Evolutionary conservation across 2,797 vertebrate genomes (phyloP), one percentile per base, ranked within the genome.

Genomic region (Chrysocyon brachyurus): DNA sequence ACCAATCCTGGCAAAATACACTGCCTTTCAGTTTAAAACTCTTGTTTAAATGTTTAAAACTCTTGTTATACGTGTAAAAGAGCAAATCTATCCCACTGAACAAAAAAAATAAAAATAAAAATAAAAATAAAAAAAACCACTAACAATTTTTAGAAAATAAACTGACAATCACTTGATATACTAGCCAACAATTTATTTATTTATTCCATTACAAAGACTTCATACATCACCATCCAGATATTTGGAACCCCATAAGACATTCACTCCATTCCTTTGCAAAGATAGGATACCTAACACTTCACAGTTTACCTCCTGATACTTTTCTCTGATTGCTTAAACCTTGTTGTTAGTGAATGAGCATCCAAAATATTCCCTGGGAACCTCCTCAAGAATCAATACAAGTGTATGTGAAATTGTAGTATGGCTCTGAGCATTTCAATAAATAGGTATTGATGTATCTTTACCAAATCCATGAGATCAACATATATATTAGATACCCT

Each of bases 381-480:
- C 3, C 24, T 72, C 15, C 46, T 93, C 15, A 61, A 86, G 36
- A 92, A 83, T 97, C 87, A 91, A 70, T 85, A 85, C 1, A 75
- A n/a, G 61, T 70, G 1, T 82, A 68, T 95, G 46, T 96, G 89
- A 83, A 96, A 84, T 91, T 57, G 84, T 33, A 86, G 12, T n/a
- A 66, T 87, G 26, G 21, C 54, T 84, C n/a, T 85, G 64, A 91
- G 54, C 24, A 81, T 93, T 96, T 95, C 86, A 95, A 15, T 91
- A 91, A 94, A 28, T 59, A 83, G 33, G 21, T 90, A 86, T n/a
- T 94, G 61, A 90, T 92, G 12, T 54, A 94, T 85, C 49, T 57
- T 96, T 82, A n/a, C 49, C 57, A 78, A 52, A 5, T 92, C 15
- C 21, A 68, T 19, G 40, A 78, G 9, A 86, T 36, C 59, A 92